These are phyloP conservation scores for Sphecodes monilicornis DNA, from an alignment of 2,888 invertebrate species.

Conservation along the genomic window DNA sequence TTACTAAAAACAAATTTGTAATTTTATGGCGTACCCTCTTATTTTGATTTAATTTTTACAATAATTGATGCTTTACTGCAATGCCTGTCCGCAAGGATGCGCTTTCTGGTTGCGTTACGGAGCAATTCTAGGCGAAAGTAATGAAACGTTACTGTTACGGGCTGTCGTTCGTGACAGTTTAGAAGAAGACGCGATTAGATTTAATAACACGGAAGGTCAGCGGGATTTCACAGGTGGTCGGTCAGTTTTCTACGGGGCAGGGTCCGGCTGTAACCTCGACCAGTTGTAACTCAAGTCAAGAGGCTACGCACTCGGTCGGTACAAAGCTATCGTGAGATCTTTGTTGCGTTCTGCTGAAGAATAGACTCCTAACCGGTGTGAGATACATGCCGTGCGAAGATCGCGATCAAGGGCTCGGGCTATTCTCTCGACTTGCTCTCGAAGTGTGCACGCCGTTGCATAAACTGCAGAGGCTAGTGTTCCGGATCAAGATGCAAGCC, in stretches of 20 bases:
- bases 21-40: too few relatives aligned
- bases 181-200: slow-evolving; percentile 47
- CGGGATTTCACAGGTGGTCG: slow-evolving; percentile 75
- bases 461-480: slow-evolving; percentile 32
- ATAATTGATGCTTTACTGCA: too few relatives aligned
- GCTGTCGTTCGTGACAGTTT: neutral
- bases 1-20: too few relatives aligned
- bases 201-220: slow-evolving; percentile 55
- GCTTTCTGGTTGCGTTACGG: neutral
- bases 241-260: slow-evolving; percentile 63
- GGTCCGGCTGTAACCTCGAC: slow-evolving; percentile 75
- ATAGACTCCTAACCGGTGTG: slow-evolving; percentile 73
- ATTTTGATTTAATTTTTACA: too few relatives aligned
- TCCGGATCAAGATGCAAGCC: slow-evolving; percentile 28
- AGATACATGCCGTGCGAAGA: slow-evolving; percentile 70
- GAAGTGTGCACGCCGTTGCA: slow-evolving; percentile 44
- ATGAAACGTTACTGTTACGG: neutral
- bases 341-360: slow-evolving; percentile 76
- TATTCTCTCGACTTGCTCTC: slow-evolving; percentile 62
- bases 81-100: neutral
- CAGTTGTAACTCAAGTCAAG: slow-evolving; percentile 78
- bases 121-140: neutral
- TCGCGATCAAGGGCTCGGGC: slow-evolving; percentile 68
- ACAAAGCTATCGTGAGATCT: slow-evolving; percentile 79
- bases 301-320: slow-evolving; percentile 74